Evolutionary conservation across 2,797 vertebrate species (phyloP).

Genomic region (Tiaroga cobitis): DNA sequence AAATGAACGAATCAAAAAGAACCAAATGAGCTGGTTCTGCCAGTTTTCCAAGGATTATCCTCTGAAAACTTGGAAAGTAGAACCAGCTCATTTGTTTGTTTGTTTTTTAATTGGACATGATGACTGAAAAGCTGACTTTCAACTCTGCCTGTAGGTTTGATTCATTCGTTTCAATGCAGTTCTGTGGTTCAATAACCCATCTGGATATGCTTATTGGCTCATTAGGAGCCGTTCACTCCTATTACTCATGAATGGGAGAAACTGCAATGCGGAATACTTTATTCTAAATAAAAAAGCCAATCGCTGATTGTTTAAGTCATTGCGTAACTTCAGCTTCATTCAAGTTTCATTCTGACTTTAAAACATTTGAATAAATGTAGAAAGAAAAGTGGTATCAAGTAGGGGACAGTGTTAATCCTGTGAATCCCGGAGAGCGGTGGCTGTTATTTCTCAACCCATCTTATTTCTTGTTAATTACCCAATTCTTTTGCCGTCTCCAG

Average conservation of each 20-base stretch:
- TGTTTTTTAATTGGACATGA: not conserved
- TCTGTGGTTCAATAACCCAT: too few species aligned
- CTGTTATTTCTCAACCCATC: not conserved
- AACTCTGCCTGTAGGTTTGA: not conserved
- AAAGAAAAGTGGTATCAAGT: not conserved
- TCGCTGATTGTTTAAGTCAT: too few species aligned
- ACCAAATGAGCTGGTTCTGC: not conserved
- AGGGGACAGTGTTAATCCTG: not conserved
- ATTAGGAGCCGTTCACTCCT: too few species aligned
- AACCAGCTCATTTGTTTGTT: not conserved
- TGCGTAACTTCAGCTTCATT: not conserved
- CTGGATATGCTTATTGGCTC: too few species aligned
- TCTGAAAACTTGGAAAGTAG: not conserved
- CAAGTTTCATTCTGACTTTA: too few species aligned
- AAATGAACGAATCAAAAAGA: not conserved
- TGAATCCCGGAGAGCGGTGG: not conserved
- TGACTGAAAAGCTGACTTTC: not conserved
- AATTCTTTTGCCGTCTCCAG: constrained; percentile 34
- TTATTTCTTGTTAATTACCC: constrained; percentile 18
- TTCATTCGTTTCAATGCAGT: too few species aligned
- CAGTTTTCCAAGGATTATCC: not conserved
- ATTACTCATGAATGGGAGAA: too few species aligned
- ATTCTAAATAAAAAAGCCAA: too few species aligned
- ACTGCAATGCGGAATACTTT: too few species aligned
- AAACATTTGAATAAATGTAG: not conserved